Percentiles rank a stretch among this genome's conserved stretches.
Conservation (phyloP, 2,888 invertebrate genomes). For the Catocala fraxini region DNA sequence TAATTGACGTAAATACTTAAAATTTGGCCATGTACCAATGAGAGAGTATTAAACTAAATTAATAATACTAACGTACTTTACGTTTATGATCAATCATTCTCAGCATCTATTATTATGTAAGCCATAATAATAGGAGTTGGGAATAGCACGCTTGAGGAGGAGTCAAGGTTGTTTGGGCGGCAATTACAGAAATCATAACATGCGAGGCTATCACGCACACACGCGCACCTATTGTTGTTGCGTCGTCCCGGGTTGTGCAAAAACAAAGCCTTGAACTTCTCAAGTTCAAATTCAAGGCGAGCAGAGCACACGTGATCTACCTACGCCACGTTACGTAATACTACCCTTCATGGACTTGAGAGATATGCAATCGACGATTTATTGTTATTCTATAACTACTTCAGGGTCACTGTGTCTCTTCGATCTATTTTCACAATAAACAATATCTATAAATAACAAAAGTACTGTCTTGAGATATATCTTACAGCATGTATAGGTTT, state of each 20-base stretch:
- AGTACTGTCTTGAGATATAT: too few relatives aligned
- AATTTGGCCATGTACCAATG: background rate
- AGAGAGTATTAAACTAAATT: background rate
- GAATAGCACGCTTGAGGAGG: slow-evolving; percentile 29
- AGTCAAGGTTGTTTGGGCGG: slow-evolving; percentile 45
- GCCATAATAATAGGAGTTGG: slow-evolving; percentile 18
- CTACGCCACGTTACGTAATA: slow-evolving; percentile 77
- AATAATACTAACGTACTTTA: background rate
- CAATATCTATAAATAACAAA: too few relatives aligned
- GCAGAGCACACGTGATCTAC: slow-evolving; percentile 72
- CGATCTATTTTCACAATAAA: too few relatives aligned
- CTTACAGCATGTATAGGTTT: too few relatives aligned
- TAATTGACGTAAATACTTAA: too few relatives aligned
- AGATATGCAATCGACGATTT: slow-evolving; percentile 1
- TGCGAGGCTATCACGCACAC: slow-evolving; percentile 60
- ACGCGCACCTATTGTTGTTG: slow-evolving; percentile 70
- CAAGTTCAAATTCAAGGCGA: slow-evolving; percentile 84
- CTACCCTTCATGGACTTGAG: slow-evolving; percentile 38
- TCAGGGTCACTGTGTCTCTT: background rate
- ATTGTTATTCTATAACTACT: slow-evolving; percentile 2
- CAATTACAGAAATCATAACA: slow-evolving; percentile 55
- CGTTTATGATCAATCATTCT: background rate
- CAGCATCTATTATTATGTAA: background rate
- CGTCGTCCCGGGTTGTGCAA: slow-evolving; percentile 68
- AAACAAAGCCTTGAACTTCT: slow-evolving; percentile 85